Evolutionary conservation across 2,113 vertebrate species (phyloP), one percentile per base, ranked within the genome.

Genomic region (Poeciliopsis occidentalis): DNA sequence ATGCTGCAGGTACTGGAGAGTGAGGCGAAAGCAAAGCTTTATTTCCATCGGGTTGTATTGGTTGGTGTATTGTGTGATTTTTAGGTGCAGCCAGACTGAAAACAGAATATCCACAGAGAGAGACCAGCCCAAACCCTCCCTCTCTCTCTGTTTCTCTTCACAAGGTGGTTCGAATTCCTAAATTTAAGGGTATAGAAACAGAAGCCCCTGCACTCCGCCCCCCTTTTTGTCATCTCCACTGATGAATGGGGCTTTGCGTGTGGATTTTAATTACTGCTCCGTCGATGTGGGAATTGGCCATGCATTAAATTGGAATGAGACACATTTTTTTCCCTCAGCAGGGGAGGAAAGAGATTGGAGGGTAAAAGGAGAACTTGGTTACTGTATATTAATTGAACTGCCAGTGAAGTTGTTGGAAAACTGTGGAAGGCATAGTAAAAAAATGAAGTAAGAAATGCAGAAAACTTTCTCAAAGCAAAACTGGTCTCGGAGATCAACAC

Each of bases 291-390:
- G 91, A 93, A 90, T 93, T 92, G 92, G 89, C 92, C 91, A 93
- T 92, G 93, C 93, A 94, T 93, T 94, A 94, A 94, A 94, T 94
- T 93, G 91, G 92, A 94, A 93, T 93, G 92, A 93, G 91, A 93
- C 92, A 88, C 82, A 92, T 92, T 91, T 90, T 47, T 91, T 84
- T 74, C 82, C 87, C 89, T 87, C 92, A 89, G 89, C 89, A 86
- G 89, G 89, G 87, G 83, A 86, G 69, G 67, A 60, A 71, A 81
- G 67, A 83, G 78, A 78, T 75, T 70, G 78, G 85, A 81, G 81
- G 83, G 79, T 79, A 84, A 87, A 87, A 80, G 79, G 84, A 86
- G 87, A 82, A 86, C 83, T 67, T 80, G 75, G 87, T 90, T 92
- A 93, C 87, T 89, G 92, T 90, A 92, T 87, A 82, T 90, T 92